Evolutionary conservation across 2,888 invertebrate genomes (phyloP).

Genomic region (Pyrgus malvae): DNA sequence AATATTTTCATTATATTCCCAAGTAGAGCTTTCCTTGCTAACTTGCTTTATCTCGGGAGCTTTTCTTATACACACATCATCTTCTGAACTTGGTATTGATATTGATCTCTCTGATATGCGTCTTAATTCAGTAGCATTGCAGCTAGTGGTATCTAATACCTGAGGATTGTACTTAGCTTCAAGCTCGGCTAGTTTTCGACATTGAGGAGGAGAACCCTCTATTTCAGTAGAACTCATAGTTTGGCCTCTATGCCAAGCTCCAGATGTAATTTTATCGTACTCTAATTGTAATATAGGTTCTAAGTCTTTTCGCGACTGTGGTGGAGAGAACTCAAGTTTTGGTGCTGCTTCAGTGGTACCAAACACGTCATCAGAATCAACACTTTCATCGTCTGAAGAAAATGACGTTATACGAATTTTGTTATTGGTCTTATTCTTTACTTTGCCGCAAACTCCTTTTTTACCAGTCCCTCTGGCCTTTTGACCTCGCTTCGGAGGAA

Average conservation of each 20-base stretch:
- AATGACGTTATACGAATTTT: constrained; percentile 89
- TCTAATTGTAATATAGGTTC: constrained; percentile 88
- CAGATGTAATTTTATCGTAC: constrained; percentile 86
- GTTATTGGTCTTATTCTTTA: constrained; percentile 84
- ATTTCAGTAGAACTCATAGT: constrained; percentile 90
- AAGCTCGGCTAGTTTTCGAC: constrained; percentile 83
- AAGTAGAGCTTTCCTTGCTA: constrained; percentile 79
- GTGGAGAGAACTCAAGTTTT: constrained; percentile 87
- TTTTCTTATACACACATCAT: constrained; percentile 85
- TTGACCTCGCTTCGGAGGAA: constrained; percentile 83
- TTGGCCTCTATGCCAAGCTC: constrained; percentile 85
- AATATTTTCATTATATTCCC: constrained; percentile 84
- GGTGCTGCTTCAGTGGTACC: constrained; percentile 89
- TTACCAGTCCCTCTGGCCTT: constrained; percentile 84
- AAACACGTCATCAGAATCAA: constrained; percentile 89
- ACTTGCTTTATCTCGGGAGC: constrained; percentile 75
- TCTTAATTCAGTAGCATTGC: constrained; percentile 85
- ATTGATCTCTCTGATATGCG: constrained; percentile 88
- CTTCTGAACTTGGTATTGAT: constrained; percentile 89
- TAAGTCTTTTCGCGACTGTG: constrained; percentile 88
- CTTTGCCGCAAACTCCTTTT: constrained; percentile 79
- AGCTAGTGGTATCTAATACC: constrained; percentile 83
- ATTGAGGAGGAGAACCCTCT: constrained; percentile 88
- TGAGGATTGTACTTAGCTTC: constrained; percentile 85
- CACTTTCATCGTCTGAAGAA: constrained; percentile 88